Conservation (phyloP, 2,797 vertebrate species). For the Rhinella marina region DNA sequence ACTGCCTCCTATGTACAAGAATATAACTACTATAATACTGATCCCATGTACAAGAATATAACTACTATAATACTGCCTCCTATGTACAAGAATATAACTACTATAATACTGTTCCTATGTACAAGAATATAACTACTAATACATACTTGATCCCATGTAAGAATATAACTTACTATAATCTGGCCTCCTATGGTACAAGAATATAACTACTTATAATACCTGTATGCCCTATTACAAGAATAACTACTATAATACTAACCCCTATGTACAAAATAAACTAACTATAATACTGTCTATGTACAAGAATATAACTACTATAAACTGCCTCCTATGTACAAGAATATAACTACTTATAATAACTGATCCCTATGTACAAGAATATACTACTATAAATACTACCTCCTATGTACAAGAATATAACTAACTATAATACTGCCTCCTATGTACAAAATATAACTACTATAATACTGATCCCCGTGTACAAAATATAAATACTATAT, state of each 20-base stretch:
- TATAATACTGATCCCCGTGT: too few species aligned
- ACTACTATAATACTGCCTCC: not conserved
- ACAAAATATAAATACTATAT: too few species aligned
- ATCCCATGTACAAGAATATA: not conserved
- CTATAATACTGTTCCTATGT: not conserved
- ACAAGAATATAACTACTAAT: not conserved
- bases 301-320: slow-evolving; percentile 16
- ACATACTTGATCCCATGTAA: not conserved
- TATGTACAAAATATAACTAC: too few species aligned
- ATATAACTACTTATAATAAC: not conserved
- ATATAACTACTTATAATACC: slow-evolving; percentile 10
- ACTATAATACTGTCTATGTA: slow-evolving; percentile 9
- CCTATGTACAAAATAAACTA: not conserved
- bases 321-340: not conserved
- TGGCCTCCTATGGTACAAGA: not conserved
- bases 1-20: not conserved
- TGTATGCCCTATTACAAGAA: not conserved
- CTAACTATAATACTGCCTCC: not conserved
- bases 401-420: not conserved
- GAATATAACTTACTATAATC: slow-evolving; percentile 1
- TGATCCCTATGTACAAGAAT: not conserved
- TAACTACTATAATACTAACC: slow-evolving; percentile 1
- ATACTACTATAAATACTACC: too few species aligned
- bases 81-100: not conserved
- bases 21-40: not conserved